Evolutionary conservation across 1,140 invertebrate species (phyloP), one percentile per base, ranked within the genome.

Genomic region (Archegozetes longisetosus): DNA sequence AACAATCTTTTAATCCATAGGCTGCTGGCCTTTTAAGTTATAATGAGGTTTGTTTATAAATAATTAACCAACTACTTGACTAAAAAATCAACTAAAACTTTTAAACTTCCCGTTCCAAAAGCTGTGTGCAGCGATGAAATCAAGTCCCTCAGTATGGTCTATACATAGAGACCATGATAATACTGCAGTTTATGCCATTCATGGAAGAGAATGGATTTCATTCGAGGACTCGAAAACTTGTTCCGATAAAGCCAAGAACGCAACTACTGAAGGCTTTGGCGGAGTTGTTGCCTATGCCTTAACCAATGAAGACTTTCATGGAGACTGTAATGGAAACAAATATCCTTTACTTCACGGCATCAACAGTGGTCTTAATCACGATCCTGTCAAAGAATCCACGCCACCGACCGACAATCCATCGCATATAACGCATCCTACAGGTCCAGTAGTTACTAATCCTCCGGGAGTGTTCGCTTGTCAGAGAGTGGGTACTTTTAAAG

Each of bases 151-250:
- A 17, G 22, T 26, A 22, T 61, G 27, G 29, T 13, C 1, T n/a
- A 29, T 60, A 17, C n/a, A 23, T 24, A 56, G 59, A n/a, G 59
- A 61, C 26, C 6, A 61, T 22, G 55, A n/a, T 13, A 60, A 61
- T 14, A 47, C 59, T n/a, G 59, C 55, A 24, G 26, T 61, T 12
- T 28, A 61, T 25, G 55, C 55, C n/a, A 40, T 61, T 27, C 51
- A 58, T 24, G 26, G 25, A n/a, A 47, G 26, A 2, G 59, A 61
- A 25, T 61, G n/a, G n/a, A 61, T 61, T 1, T 60, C 59, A 1
- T 61, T 60, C 56, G 59, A 61, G 26, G 59, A 61, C n/a, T 4
- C 22, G 4, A 62, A 61, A 27, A 60, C 59, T 26, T 26, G 58
- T 1, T 56, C 9, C 3, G 23, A 9, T 3, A 61, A 61, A 25